Evolutionary conservation across 2,113 vertebrate genomes (phyloP), one percentile per base, ranked within the genome.

Genomic region (Notothenia rossii): DNA sequence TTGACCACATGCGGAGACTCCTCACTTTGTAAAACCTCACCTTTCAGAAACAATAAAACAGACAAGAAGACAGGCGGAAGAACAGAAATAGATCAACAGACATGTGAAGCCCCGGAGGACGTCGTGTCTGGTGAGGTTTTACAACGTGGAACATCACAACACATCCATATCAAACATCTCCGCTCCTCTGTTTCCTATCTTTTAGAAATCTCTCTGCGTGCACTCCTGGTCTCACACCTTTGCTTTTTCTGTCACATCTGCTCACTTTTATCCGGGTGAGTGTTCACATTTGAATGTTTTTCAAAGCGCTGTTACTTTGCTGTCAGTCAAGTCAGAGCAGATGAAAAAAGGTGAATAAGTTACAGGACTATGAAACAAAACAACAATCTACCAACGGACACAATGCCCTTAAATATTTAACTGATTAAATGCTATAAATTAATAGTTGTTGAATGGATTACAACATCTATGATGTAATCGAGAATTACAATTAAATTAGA

Each of bases 91-190:
- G 77, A 86, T 69, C 79, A 85, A 55, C 86, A 33, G 63, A 87
- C 65, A 70, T 48, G 64, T 76, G 82, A 75, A 75, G 80, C 83
- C 78, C 75, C 17, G 22, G 66, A 74, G 36, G 66, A 60, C 20
- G 53, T 51, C 68, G 70, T 50, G 74, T 79, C 75, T 25, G 50
- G 74, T 77, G 72, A 86, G 65, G 43, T 77, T 86, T 84, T 72
- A 90, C 81, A 78, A 75, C 22, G 68, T 74, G 49, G 55, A 82
- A 85, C 79, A 85, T 89, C 87, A 84, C 68, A 86, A 85, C 55
- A 68, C 79, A 75, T 86, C 72, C 68, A 69, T 78, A 80, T 88
- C 82, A 89, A 84, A 86, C 58, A 88, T 79, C 74, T 58, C 60
- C 77, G 61, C 66, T 70, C 36, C 45, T 48, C 65, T 10, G 18